Evolutionary conservation across 2,888 invertebrate genomes (phyloP), one percentile per base, ranked within the genome.

Genomic region (Caenorhabditis uteleia): DNA sequence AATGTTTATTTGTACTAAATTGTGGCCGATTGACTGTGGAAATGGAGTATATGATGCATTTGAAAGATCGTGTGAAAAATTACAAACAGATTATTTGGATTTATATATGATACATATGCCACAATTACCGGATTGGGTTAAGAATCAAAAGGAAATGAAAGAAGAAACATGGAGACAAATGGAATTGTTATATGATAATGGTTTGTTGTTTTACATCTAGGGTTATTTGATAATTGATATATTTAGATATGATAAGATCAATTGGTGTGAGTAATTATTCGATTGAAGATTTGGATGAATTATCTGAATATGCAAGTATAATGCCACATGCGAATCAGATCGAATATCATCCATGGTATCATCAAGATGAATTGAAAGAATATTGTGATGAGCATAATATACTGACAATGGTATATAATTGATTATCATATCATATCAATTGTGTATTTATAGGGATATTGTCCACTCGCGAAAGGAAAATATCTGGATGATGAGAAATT

Each of bases 181-280:
- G 60, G 85, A 85, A 67, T 54, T 75, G 14, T 68, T 85, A 16
- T 80, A 79, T 51, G 84, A 85, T 39, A 78, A 77, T 64, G 84
- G 80, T 33, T 14, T 23, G n/a, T n/a, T 10, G 16, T 40, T 29
- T 29, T 29, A 14, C 7, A 14, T 29, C 8, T 10, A 10, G 7
- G 14, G 7, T 29, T 12, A 51, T 4, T 20, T 55, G 27, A 21
- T 26, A 16, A 33, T 23, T 3, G n/a, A 14, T 29, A 7, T 7
- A 29, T 65, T 50, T 49, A 82, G 82, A 79, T 18, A 53, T 72
- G 20, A 75, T 82, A 26, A 74, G 79, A 39, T 78, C 83, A 4
- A 84, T 85, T 49, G 85, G 85, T 18, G 84, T 85, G 5, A 83
- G 83, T 54, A 85, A 85, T 65, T 85, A 83, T 69, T 65, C 68